Conservation (phyloP, 2,113 vertebrate species). For the Oceanites oceanicus region DNA sequence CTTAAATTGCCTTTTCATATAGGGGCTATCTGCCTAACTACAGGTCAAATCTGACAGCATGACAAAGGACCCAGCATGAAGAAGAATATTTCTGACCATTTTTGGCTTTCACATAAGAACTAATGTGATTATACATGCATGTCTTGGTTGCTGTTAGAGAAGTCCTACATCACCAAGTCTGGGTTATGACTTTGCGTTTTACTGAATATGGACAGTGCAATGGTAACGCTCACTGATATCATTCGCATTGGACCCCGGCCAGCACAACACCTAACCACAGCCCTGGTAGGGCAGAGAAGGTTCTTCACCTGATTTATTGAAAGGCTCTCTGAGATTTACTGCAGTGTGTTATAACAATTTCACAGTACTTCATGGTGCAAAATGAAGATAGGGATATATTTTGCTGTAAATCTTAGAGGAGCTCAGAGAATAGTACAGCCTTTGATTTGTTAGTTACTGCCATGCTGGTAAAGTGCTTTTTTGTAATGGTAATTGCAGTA, state of each 20-base stretch:
- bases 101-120: neutral
- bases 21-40: neutral
- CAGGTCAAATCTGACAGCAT: neutral
- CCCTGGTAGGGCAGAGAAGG: neutral
- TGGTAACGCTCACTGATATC: accelerated
- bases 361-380: neutral
- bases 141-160: neutral
- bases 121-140: accelerated
- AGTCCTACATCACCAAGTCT: neutral
- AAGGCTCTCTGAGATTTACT: neutral
- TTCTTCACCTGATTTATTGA: neutral
- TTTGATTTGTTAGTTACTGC: slow-evolving; percentile 16
- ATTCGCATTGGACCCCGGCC: accelerated
- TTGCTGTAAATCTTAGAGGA: slow-evolving; percentile 9
- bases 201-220: neutral
- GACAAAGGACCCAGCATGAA: neutral
- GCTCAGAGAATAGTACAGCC: neutral
- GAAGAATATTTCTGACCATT: neutral
- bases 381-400: neutral
- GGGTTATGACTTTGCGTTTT: neutral
- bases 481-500: neutral
- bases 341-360: neutral
- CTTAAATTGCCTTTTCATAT: neutral
- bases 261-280: accelerated
- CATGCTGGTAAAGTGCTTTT: neutral